Percentiles rank a stretch among this genome's conserved stretches.
These are phyloP conservation scores for Tachycineta bicolor DNA, from an alignment of 2,113 vertebrate genomes.

Conservation along the genomic window DNA sequence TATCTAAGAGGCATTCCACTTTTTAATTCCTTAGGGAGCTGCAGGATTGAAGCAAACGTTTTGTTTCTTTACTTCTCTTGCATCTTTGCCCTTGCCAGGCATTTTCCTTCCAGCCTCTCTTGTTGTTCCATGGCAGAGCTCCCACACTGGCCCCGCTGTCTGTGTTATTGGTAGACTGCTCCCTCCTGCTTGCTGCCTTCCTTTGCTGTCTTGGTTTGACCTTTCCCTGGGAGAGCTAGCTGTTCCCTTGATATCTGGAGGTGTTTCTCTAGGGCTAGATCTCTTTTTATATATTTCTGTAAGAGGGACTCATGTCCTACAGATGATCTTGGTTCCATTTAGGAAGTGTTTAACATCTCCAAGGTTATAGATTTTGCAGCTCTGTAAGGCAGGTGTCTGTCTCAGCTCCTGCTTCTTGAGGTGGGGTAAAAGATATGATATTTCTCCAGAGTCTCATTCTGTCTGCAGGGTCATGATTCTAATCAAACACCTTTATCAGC, in stretches of 20 bases:
- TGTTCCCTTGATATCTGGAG: neutral
- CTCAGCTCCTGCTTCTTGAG: neutral
- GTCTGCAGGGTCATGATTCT: slow-evolving; percentile 37
- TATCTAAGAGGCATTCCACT: neutral
- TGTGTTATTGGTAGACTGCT: neutral
- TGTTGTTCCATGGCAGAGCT: neutral
- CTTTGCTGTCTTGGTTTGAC: slow-evolving; percentile 10
- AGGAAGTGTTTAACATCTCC: slow-evolving; percentile 4
- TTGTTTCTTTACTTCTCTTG: neutral
- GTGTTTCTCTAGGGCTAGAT: slow-evolving; percentile 35
- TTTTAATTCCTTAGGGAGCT: neutral
- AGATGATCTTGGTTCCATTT: slow-evolving; percentile 53
- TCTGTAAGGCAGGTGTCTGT: neutral
- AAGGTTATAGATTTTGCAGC: slow-evolving; percentile 2
- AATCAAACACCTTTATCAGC: slow-evolving; percentile 68
- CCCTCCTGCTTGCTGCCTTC: neutral
- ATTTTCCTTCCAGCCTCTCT: neutral
- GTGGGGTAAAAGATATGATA: neutral
- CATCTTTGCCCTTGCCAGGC: slow-evolving; percentile 5
- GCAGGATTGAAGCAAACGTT: neutral
- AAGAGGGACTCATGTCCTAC: slow-evolving; percentile 33
- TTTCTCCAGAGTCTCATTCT: slow-evolving; percentile 40
- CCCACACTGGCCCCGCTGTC: neutral
- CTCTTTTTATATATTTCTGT: neutral
- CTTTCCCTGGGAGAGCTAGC: slow-evolving; percentile 26